These are phyloP conservation scores for Chaetodon auriga DNA, from an alignment of 2,113 vertebrate genomes.

Conservation along the genomic window DNA sequence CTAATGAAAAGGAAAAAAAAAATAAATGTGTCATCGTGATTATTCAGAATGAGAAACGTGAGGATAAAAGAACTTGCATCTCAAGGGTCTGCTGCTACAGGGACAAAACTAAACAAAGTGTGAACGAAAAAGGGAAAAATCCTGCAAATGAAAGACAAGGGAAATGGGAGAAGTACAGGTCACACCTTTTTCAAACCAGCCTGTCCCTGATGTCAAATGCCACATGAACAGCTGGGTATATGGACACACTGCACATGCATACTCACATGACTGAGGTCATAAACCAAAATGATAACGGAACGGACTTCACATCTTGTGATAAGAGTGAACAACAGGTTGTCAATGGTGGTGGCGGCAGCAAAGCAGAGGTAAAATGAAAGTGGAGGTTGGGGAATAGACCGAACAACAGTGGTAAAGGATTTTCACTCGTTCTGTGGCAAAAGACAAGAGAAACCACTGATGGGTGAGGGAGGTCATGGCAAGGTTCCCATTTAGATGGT, in stretches of 20 bases:
- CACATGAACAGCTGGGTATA: constrained; percentile 65
- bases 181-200: constrained; percentile 51
- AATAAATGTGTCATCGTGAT: constrained; percentile 53
- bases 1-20: constrained; percentile 41
- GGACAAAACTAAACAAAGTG: constrained; percentile 64
- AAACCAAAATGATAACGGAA: constrained; percentile 67
- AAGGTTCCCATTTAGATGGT: constrained; percentile 46
- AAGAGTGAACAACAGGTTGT: constrained; percentile 78
- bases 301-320: constrained; percentile 72
- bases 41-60: constrained; percentile 63
- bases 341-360: constrained; percentile 75
- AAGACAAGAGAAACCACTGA: constrained; percentile 78
- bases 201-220: constrained; percentile 61
- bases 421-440: constrained; percentile 73
- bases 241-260: constrained; percentile 81
- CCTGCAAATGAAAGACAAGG: constrained; percentile 77
- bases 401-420: constrained; percentile 74
- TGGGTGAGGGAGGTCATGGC: constrained; percentile 82
- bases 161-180: constrained; percentile 58
- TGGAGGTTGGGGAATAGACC: constrained; percentile 72
- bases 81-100: constrained; percentile 76
- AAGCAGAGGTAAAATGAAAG: constrained; percentile 80
- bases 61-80: constrained; percentile 67
- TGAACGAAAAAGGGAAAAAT: constrained; percentile 70
- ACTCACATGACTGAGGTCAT: constrained; percentile 77